A percentile compares a stretch with the other conserved stretches of the same genome.
phyloP scores from a whole-genome alignment of 2,888 invertebrate genomes.

The Sphecodes monilicornis region DNA sequence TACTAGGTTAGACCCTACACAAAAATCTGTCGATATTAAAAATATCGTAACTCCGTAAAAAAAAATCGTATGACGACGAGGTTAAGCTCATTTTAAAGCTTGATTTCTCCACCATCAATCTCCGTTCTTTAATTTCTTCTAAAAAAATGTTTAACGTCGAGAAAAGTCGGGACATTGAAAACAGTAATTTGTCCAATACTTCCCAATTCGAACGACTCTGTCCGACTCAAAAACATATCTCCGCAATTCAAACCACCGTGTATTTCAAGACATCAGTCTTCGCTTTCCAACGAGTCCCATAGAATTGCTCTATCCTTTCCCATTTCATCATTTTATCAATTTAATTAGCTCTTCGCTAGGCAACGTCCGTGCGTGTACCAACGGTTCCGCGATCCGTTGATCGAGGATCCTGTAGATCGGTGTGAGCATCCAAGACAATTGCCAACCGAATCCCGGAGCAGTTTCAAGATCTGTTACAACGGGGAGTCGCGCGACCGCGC shows the following conservation, averaged over 20 bases:
- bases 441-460: conserved; percentile 44
- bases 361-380: not conserved
- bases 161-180: not conserved
- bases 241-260: too few relatives aligned
- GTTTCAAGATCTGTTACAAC: conserved; percentile 56
- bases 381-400: not conserved
- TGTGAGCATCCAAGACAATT: conserved; percentile 46
- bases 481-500: conserved; percentile 20
- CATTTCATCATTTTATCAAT: not conserved
- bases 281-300: not conserved
- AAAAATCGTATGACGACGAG: not conserved
- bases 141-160: not conserved
- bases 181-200: too few relatives aligned
- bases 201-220: too few relatives aligned
- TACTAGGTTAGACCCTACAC: too few relatives aligned
- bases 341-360: too few relatives aligned
- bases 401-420: not conserved
- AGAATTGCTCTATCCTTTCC: not conserved
- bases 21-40: not conserved
- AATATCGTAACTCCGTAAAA: not conserved
- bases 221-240: too few relatives aligned
- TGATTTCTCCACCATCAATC: not conserved
- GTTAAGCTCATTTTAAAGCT: not conserved
- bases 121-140: not conserved
- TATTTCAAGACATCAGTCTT: too few relatives aligned